Base-by-base conservation (phyloP, 2,888 invertebrate genomes). In the Drosophila prolongata region DNA sequence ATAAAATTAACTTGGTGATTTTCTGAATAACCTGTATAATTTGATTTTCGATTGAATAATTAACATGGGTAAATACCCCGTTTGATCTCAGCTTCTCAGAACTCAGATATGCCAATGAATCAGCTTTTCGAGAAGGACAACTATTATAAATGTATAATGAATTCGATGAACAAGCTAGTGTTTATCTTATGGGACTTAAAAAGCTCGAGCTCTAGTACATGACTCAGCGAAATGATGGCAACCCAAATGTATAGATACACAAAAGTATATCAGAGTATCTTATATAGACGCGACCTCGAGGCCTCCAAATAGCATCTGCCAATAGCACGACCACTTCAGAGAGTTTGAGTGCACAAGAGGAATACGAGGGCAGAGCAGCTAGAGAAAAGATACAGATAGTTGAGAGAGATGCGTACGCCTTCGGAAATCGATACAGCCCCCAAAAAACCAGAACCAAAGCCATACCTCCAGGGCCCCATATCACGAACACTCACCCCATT, bases 341-440 rank as follows among this genome's bases (percentile, higher is more conserved):
- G 67, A 75, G 72, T 77, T 77, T 52, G 54, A 64, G 58, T 74
- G 27, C 13, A 13, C 55, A 67, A 67, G 61, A 74, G 70, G 55
- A 64, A 47, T 77, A 71, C 68, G 59, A 62, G 24, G 54, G 46
- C 61, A 52, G 34, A 68, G 53, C 52, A 50, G 59, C 38, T 50
- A 8, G n/a, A 10, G 10, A 37, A 76, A 55, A 68, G 71, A 38
- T 70, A 66, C 46, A 72, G 66, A 82, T 85, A 79, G 71, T 68
- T 80, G 68, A 43, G 68, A 77, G 54, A 77, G 71, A 76, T 76
- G 85, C 79, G 71, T 79, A 83, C 79, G 82, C 84, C 81, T 87
- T 81, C 70, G 77, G 75, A 83, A 87, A 85, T 85, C 79, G 65
- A 83, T 83, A 87, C 69, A 85, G 76, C 57, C 70, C 78, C 76